Evolutionary conservation across 2,797 vertebrate species (phyloP).

Genomic region (Cuculus canorus): DNA sequence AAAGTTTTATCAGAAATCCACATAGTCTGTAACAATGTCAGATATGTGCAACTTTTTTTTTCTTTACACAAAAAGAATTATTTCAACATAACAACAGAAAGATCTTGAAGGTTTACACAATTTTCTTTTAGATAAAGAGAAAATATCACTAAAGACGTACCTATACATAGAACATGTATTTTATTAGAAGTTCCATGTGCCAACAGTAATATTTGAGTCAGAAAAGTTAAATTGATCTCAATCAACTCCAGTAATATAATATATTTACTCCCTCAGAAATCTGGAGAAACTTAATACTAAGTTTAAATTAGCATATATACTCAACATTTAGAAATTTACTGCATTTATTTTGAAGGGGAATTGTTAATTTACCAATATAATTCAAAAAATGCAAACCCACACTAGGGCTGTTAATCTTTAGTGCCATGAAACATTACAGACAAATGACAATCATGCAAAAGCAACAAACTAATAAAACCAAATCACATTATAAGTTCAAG

Average conservation of each 20-base stretch:
- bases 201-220: neutral
- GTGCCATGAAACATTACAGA: constrained; percentile 25
- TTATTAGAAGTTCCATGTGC: neutral
- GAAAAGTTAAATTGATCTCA: constrained; percentile 24
- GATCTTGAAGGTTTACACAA: neutral
- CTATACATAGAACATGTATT: neutral
- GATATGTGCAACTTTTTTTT: neutral
- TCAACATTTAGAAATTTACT: constrained; percentile 56
- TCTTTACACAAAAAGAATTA: neutral
- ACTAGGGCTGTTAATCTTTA: constrained; percentile 59
- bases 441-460: constrained; percentile 48
- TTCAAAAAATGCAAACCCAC: constrained; percentile 54
- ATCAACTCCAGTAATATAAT: constrained; percentile 46
- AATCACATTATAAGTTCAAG: neutral
- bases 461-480: constrained; percentile 36
- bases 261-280: constrained; percentile 40
- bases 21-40: neutral
- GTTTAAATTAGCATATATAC: constrained; percentile 54
- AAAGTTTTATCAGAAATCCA: neutral
- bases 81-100: neutral
- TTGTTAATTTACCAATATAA: constrained; percentile 58
- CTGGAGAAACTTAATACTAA: constrained; percentile 27
- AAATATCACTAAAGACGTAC: neutral
- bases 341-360: constrained; percentile 56
- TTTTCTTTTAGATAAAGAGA: neutral